phyloP scores from a whole-genome alignment of 1,140 invertebrate genomes.

The Acromyrmex echinatior region DNA sequence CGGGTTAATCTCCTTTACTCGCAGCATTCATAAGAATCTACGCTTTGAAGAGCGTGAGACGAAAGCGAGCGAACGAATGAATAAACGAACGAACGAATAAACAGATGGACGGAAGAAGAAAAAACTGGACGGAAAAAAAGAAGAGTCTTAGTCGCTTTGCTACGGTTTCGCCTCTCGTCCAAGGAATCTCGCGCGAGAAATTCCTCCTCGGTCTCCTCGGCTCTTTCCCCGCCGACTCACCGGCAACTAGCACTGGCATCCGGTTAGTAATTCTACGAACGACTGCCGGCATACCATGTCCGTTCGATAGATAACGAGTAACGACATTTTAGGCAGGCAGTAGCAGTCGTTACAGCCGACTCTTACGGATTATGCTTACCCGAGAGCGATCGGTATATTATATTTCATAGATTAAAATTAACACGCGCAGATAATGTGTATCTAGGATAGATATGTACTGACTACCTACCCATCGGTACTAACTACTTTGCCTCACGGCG shows the following conservation, averaged over 20 bases:
- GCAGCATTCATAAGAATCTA: constrained; percentile 39
- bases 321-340: constrained; percentile 62
- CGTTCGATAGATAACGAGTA: constrained; percentile 57
- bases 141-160: constrained; percentile 9
- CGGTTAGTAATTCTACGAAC: constrained; percentile 57
- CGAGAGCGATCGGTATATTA: constrained; percentile 50
- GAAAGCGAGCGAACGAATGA: constrained; percentile 34
- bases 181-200: constrained; percentile 56
- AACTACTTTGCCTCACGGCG: constrained; percentile 68
- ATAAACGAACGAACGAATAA: constrained; percentile 2
- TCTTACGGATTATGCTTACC: constrained; percentile 41
- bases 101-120: constrained; percentile 7
- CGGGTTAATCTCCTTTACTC: constrained; percentile 50
- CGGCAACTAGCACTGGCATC: constrained; percentile 65
- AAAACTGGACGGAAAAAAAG: neutral
- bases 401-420: constrained; percentile 69
- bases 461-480: constrained; percentile 34
- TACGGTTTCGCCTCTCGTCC: constrained; percentile 15
- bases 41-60: constrained; percentile 15
- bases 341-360: constrained; percentile 24
- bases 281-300: constrained; percentile 48
- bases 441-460: constrained; percentile 35
- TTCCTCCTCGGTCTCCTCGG: constrained; percentile 16
- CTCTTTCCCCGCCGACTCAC: constrained; percentile 20
- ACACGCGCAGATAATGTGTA: constrained; percentile 58